Conservation (phyloP, 2,797 vertebrate genomes). For the Margarornis squamiger region DNA sequence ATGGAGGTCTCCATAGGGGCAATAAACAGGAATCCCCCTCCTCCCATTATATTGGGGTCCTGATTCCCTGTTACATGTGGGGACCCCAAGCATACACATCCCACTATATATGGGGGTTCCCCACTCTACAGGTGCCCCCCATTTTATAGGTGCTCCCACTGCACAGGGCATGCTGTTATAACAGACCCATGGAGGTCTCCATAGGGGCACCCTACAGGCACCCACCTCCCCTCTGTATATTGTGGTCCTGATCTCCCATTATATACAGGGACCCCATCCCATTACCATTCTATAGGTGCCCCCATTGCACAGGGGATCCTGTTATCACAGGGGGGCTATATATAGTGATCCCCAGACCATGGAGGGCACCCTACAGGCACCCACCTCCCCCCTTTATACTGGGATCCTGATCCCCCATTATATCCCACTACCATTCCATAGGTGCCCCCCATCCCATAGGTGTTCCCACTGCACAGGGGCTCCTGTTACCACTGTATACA, state of each 20-base stretch:
- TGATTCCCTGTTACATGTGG: background rate
- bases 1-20: no score
- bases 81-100: no score
- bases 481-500: background rate
- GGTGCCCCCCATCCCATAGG: background rate
- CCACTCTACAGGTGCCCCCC: background rate
- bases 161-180: background rate
- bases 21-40: background rate
- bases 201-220: accelerated
- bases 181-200: no score
- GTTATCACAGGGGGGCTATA: background rate
- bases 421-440: background rate
- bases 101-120: no score
- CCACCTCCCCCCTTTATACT: no score
- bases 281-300: background rate
- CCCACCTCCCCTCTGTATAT: background rate
- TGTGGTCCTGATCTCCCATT: accelerated
- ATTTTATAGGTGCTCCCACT: background rate
- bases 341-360: no score
- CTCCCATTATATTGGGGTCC: background rate
- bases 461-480: background rate
- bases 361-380: no score
- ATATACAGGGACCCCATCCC: background rate
- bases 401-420: background rate
- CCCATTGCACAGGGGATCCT: background rate